phyloP scores from a whole-genome alignment of 2,888 invertebrate genomes.

The Dynastes tityus region DNA sequence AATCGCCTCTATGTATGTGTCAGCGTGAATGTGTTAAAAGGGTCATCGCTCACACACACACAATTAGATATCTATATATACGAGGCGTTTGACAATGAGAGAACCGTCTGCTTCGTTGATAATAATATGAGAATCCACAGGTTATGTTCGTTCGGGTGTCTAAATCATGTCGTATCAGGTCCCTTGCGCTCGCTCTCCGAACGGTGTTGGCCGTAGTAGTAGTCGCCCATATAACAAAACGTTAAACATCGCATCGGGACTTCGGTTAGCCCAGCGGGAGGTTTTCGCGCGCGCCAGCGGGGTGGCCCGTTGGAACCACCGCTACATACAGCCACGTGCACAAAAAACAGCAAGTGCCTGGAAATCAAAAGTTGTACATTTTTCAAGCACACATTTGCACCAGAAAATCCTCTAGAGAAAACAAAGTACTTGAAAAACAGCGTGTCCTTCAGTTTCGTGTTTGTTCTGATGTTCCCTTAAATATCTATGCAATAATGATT shows the following conservation, averaged over 20 bases:
- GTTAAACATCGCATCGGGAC: slow-evolving; percentile 65
- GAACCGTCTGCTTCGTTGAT: slow-evolving; percentile 26
- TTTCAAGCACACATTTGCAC: no score
- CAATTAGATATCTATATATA: slow-evolving; percentile 31
- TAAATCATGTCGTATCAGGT: slow-evolving; percentile 47
- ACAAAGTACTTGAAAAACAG: no score
- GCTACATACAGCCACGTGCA: slow-evolving; percentile 12
- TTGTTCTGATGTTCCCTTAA: no score
- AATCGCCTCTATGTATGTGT: slow-evolving; percentile 7
- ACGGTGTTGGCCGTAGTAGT: slow-evolving; percentile 18
- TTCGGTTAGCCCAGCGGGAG: slow-evolving; percentile 65
- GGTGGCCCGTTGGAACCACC: slow-evolving; percentile 64
- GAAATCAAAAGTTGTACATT: no score
- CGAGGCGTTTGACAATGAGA: slow-evolving; percentile 31
- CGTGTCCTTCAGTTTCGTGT: no score
- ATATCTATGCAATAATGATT: no score
- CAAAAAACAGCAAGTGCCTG: no score
- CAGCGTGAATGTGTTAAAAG: slow-evolving; percentile 21
- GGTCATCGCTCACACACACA: slow-evolving; percentile 13
- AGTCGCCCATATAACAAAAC: slow-evolving; percentile 57
- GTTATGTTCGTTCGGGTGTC: slow-evolving; percentile 56
- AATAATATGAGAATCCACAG: slow-evolving; percentile 60
- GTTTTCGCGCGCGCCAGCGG: slow-evolving; percentile 62
- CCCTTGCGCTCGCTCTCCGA: slow-evolving; percentile 38
- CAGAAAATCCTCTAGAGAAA: no score